Evolutionary conservation across 2,113 vertebrate species (phyloP).

Genomic region (Mesembrinibis cayennensis): DNA sequence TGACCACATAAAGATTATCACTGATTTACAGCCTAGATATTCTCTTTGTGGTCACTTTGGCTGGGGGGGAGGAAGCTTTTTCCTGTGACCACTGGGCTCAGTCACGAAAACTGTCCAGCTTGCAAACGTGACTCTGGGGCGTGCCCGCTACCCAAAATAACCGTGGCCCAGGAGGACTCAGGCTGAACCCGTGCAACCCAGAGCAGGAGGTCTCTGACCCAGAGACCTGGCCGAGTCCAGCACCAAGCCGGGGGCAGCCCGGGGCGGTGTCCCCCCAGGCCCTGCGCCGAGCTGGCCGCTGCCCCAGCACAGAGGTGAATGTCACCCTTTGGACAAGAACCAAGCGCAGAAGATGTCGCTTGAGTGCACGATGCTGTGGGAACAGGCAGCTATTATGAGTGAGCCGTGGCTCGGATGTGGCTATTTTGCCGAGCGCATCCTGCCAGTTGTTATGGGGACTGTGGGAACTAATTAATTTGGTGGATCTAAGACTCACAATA

Average conservation of each 20-base stretch:
- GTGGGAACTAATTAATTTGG: constrained; percentile 29
- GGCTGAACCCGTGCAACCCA: not conserved
- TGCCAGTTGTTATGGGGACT: constrained; percentile 11
- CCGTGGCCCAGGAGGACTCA: not conserved
- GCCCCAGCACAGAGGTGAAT: not conserved
- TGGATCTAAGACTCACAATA: not conserved
- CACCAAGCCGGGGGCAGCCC: not conserved
- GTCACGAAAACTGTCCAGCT: not conserved
- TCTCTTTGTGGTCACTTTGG: not conserved
- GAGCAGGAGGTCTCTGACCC: not conserved
- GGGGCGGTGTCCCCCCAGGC: accelerated
- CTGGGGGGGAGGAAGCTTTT: not conserved
- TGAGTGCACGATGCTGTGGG: not conserved
- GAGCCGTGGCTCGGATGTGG: not conserved
- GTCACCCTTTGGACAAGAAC: not conserved
- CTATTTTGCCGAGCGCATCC: not conserved
- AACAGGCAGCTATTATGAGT: constrained; percentile 14
- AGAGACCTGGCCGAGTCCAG: not conserved
- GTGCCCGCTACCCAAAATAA: not conserved
- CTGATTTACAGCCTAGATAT: not conserved
- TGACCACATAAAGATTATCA: not conserved
- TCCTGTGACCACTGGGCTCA: not conserved
- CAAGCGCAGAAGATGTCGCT: not conserved
- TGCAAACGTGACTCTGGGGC: not conserved
- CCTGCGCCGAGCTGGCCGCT: not conserved